These are phyloP conservation scores for Apteryx owenii DNA, from an alignment of 2,113 vertebrate genomes.

Conservation along the genomic window DNA sequence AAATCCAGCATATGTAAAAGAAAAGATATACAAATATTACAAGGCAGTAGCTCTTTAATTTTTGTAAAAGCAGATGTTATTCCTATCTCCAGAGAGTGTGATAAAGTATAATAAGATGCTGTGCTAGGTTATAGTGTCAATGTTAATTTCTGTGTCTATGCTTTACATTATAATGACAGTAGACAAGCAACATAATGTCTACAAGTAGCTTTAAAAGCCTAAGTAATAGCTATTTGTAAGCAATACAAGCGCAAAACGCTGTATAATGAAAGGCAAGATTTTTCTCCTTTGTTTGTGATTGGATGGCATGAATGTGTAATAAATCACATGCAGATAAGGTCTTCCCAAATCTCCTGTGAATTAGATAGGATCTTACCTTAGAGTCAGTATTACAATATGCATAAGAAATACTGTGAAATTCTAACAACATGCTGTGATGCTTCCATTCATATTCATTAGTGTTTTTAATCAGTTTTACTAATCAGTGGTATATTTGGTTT, in stretches of 20 bases:
- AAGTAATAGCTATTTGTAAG: neutral
- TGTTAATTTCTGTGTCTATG: neutral
- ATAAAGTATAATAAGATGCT: neutral
- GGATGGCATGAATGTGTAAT: neutral
- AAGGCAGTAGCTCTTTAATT: slow-evolving; percentile 30
- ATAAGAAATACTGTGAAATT: slow-evolving; percentile 4
- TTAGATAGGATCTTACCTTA: slow-evolving; percentile 15
- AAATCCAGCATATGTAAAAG: slow-evolving; percentile 49
- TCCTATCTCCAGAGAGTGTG: neutral
- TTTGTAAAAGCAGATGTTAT: slow-evolving; percentile 20
- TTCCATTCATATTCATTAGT: slow-evolving; percentile 37
- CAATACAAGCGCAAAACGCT: neutral
- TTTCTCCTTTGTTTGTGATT: neutral
- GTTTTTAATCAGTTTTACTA: slow-evolving; percentile 28
- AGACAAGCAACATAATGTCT: neutral
- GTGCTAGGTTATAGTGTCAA: slow-evolving; percentile 28
- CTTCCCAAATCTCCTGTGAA: slow-evolving; percentile 7
- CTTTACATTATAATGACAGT: neutral
- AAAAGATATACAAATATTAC: slow-evolving; percentile 68
- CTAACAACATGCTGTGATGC: slow-evolving; percentile 33
- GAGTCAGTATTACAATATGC: neutral
- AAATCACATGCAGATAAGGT: slow-evolving; percentile 46
- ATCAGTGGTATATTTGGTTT: slow-evolving; percentile 1
- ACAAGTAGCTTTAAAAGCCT: neutral
- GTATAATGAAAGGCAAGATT: neutral